Percentiles rank a stretch among this genome's conserved stretches.
Conservation (phyloP, 2,113 vertebrate species). For the Seriola dumerili region DNA sequence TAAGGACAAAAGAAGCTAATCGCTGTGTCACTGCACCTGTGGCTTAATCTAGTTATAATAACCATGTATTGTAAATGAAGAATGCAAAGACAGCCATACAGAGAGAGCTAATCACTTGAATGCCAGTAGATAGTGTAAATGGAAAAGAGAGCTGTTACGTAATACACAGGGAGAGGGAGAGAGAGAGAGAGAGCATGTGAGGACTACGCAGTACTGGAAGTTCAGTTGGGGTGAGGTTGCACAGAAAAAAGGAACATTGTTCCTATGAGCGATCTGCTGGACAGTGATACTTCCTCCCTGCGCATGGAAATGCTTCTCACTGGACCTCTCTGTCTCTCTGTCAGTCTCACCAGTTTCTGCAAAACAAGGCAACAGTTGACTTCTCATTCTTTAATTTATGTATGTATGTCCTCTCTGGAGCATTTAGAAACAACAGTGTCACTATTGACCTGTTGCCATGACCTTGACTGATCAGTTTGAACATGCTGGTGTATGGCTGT, state of each 20-base stretch:
- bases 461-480: background rate
- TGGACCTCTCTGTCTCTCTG: constrained; percentile 4
- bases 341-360: constrained; percentile 14
- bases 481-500: background rate
- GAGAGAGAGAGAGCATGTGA: constrained; percentile 52
- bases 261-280: constrained; percentile 21
- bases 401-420: background rate
- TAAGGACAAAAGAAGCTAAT: background rate
- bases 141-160: constrained; percentile 50
- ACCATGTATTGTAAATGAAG: background rate
- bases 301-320: constrained; percentile 30
- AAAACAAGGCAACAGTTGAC: constrained; percentile 21
- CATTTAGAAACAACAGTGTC: background rate
- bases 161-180: constrained; percentile 33
- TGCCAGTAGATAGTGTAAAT: constrained; percentile 50
- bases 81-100: background rate
- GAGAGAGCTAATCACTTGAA: constrained; percentile 52
- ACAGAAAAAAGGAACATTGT: constrained; percentile 70
- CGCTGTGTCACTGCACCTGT: constrained; percentile 10
- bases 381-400: constrained; percentile 5
- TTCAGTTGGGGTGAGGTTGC: constrained; percentile 65
- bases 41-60: constrained; percentile 33
- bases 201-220: constrained; percentile 44
- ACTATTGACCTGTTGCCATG: constrained; percentile 12
- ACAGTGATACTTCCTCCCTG: constrained; percentile 52